These are phyloP conservation scores for Bovichtus variegatus DNA, from an alignment of 2,797 vertebrate species.

Conservation along the genomic window DNA sequence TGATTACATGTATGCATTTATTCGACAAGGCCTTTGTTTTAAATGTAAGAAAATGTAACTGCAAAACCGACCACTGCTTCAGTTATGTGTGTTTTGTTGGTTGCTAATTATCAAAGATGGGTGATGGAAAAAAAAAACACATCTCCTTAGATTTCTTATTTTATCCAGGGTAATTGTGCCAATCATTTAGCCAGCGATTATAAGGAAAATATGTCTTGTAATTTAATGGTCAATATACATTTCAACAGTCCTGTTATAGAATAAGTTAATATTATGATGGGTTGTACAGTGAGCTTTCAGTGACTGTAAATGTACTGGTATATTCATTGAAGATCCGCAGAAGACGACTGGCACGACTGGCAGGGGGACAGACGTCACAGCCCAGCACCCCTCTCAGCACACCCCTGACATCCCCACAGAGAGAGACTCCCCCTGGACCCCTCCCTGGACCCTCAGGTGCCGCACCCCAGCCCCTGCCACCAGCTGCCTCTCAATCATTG, in stretches of 20 bases:
- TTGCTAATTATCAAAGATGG: not conserved
- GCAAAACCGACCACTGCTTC: not conserved
- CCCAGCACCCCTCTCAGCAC: slow-evolving; percentile 94
- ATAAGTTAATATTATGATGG: not conserved
- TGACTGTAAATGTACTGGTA: slow-evolving; percentile 1
- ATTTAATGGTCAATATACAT: not conserved
- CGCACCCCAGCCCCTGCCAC: slow-evolving; percentile 86
- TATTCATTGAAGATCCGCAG: slow-evolving; percentile 90
- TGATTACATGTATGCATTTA: not conserved
- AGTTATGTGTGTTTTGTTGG: not conserved
- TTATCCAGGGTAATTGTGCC: not conserved
- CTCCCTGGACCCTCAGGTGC: slow-evolving; percentile 90
- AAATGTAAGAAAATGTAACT: not conserved
- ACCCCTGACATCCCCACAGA: slow-evolving; percentile 96
- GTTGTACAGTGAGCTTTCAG: not conserved
- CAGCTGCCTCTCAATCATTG: slow-evolving; percentile 91
- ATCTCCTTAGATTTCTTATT: not conserved
- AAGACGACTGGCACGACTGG: slow-evolving; percentile 94
- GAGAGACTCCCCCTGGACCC: slow-evolving; percentile 96
- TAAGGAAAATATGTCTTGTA: not conserved
- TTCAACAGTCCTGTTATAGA: not conserved
- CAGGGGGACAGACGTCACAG: slow-evolving; percentile 95
- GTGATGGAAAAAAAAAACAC: not conserved
- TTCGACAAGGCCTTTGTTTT: not conserved
- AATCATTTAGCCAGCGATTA: not conserved